Base-by-base conservation (phyloP, 1,140 invertebrate species). In the Heliconius melpomene region DNA sequence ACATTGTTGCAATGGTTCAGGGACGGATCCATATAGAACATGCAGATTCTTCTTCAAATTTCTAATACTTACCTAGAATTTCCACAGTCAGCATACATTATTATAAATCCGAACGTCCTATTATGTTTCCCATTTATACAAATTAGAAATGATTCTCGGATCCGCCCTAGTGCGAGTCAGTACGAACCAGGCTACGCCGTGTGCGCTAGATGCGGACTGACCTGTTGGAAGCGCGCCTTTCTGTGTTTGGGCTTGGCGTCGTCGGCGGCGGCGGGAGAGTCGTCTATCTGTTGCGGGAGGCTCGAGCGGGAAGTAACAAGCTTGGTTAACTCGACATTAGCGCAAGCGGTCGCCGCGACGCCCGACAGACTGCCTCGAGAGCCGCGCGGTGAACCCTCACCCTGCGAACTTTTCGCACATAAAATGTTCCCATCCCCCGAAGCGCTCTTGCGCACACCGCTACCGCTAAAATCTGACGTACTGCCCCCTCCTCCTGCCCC, bases 221-320 rank as follows among this genome's bases (percentile, higher is more conserved):
- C 96, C 95, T 98, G 97, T 95, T 98, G 97, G 93, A 98, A 97
- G 83, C 98, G 96, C 82, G 97, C 97, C 95, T 97, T 98, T 83
- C 97, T 96, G 90, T 98, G 97, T 94, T 98, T 98, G 80, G 97
- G 97, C 90, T 91, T 93, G 86, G 89, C 79, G 82, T 94, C 93
- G 85, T 94, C 84, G 74, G 82, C 77, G 79, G 83, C 79, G 77
- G 86, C 78, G 72, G 85, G 82, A 71, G 85, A 80, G 40, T 92
- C 90, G 50, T 92, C 90, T 9, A 84, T 79, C 57, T 75, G 84
- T 78, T 86, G 87, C 60, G 87, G 84, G 72, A 88, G 80, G 78
- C 84, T 89, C 82, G 84, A 84, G 74, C 89, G 87, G 16, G 90
- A 88, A 70, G 87, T 88, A 80, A 90, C 91, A 1, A 89, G 83